Conservation (phyloP, 1,140 invertebrate genomes). For the Aphis craccivora region DNA sequence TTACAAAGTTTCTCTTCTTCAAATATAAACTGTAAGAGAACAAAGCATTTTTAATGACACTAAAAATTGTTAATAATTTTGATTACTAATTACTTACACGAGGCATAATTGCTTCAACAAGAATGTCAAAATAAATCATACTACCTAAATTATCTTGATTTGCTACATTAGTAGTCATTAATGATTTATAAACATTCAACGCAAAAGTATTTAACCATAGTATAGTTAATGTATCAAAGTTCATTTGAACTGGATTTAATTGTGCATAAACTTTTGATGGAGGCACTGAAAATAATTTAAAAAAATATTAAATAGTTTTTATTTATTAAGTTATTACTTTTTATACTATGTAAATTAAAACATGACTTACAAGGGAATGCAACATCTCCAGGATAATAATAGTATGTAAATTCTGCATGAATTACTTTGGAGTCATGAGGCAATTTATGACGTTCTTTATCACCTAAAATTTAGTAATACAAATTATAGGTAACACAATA, state of each 20-base stretch:
- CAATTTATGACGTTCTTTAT: conserved; percentile 82
- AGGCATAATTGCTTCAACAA: conserved; percentile 89
- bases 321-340: not conserved
- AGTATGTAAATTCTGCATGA: conserved; percentile 95
- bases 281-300: conserved; percentile 74
- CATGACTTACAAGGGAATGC: conserved; percentile 84
- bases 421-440: conserved; percentile 88
- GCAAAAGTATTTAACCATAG: conserved; percentile 95
- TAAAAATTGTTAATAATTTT: not conserved
- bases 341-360: not conserved
- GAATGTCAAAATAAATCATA: conserved; percentile 82
- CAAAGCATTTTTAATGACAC: not conserved
- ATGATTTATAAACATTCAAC: conserved; percentile 82
- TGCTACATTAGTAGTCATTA: conserved; percentile 65
- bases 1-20: conserved; percentile 75
- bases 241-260: conserved; percentile 85
- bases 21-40: conserved; percentile 70
- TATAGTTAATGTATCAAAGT: conserved; percentile 83
- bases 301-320: conserved; percentile 10
- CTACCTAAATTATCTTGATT: conserved; percentile 65
- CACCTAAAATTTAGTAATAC: conserved; percentile 70
- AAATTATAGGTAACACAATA: not conserved
- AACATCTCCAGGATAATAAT: conserved; percentile 94
- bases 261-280: conserved; percentile 91
- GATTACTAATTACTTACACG: conserved; percentile 70